Evolutionary conservation across 23 tunicate species (phyloP).

Genomic region (Oikopleura albicans): DNA sequence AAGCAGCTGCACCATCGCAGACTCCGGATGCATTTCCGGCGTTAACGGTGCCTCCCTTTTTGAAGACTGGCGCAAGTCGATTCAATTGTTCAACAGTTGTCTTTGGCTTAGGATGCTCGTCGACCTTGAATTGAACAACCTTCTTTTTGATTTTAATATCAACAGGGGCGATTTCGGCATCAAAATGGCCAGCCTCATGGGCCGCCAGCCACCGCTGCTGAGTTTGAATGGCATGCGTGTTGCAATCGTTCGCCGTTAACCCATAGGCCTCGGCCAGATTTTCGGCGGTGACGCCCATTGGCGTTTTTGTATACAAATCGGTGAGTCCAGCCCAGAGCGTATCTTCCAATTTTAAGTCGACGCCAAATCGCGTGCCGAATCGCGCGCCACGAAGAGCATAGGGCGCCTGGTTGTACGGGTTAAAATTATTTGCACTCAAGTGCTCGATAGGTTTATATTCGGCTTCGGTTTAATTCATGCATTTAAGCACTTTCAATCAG

Average conservation of each 20-base stretch:
- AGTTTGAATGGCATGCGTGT: slow-evolving; percentile 51
- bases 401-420: too few relatives aligned
- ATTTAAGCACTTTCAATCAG: too few relatives aligned
- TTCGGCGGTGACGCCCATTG: slow-evolving; percentile 98
- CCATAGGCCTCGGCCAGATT: slow-evolving; percentile 69
- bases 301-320: slow-evolving; percentile 55
- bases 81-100: slow-evolving; percentile 73
- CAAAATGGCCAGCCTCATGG: slow-evolving; percentile 64
- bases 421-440: too few relatives aligned
- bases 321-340: slow-evolving; percentile 93
- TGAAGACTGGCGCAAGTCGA: slow-evolving; percentile 70
- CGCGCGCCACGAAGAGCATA: slow-evolving; percentile 42
- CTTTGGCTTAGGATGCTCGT: slow-evolving; percentile 83
- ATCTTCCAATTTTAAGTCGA: slow-evolving; percentile 75
- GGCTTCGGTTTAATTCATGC: too few relatives aligned
- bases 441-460: too few relatives aligned
- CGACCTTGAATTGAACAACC: slow-evolving; percentile 25
- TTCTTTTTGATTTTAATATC: slow-evolving; percentile 45
- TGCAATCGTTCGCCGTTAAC: slow-evolving; percentile 57
- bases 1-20: slow-evolving; percentile 91
- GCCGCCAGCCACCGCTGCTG: slow-evolving; percentile 79
- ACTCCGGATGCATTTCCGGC: slow-evolving; percentile 99
- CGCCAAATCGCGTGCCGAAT: slow-evolving; percentile 78
- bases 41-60: slow-evolving; percentile 71
- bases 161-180: slow-evolving; percentile 59